phyloP scores from a whole-genome alignment of 2,797 vertebrate genomes.

The Hyperoplus immaculatus region DNA sequence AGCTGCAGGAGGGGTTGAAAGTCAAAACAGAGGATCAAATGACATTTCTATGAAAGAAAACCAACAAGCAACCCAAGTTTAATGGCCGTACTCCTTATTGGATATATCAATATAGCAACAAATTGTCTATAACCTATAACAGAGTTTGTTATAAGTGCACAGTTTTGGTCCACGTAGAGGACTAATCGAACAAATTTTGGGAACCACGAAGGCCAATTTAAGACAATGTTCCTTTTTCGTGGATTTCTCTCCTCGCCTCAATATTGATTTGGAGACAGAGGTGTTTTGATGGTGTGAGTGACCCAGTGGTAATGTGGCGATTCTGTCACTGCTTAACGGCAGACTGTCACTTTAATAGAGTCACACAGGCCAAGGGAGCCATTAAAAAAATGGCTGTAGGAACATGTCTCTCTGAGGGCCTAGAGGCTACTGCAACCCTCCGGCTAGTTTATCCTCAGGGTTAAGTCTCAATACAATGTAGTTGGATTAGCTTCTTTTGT shows the following conservation, averaged over 20 bases:
- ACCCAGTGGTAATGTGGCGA: slow-evolving; percentile 72
- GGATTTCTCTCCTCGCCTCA: slow-evolving; percentile 28
- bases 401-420: slow-evolving; percentile 50
- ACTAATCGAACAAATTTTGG: slow-evolving; percentile 20
- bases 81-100: slow-evolving; percentile 39
- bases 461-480: slow-evolving; percentile 36
- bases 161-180: slow-evolving; percentile 42
- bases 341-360: slow-evolving; percentile 78
- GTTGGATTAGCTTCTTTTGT: slow-evolving; percentile 25
- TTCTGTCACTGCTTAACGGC: slow-evolving; percentile 75
- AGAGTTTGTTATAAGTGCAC: slow-evolving; percentile 29
- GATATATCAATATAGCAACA: slow-evolving; percentile 32
- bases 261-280: slow-evolving; percentile 65
- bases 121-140: slow-evolving; percentile 52
- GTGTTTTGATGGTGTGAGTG: slow-evolving; percentile 64
- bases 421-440: slow-evolving; percentile 35
- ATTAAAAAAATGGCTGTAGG: slow-evolving; percentile 50
- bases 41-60: slow-evolving; percentile 45
- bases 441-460: slow-evolving; percentile 22
- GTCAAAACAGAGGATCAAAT: slow-evolving; percentile 53
- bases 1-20: slow-evolving; percentile 84
- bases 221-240: slow-evolving; percentile 35
- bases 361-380: slow-evolving; percentile 61
- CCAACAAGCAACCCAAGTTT: slow-evolving; percentile 1
- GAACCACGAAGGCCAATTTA: slow-evolving; percentile 45